Percentiles rank a stretch among this genome's conserved stretches.
These are phyloP conservation scores for Calosoma granatense DNA, from an alignment of 1,140 invertebrate genomes.

Conservation along the genomic window DNA sequence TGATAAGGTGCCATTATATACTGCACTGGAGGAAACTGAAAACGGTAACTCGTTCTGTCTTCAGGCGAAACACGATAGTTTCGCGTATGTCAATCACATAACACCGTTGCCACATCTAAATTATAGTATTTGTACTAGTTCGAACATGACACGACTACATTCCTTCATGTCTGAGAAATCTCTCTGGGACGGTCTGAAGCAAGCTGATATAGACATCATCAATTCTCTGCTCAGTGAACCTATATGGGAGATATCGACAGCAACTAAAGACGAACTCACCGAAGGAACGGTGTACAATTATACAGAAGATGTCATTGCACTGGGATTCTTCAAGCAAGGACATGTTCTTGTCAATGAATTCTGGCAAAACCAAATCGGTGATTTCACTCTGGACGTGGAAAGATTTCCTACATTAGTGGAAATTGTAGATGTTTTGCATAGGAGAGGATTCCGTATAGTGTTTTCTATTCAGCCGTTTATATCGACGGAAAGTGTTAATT, in stretches of 20 bases:
- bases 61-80: slow-evolving; percentile 61
- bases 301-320: slow-evolving; percentile 65
- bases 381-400: slow-evolving; percentile 58
- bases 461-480: slow-evolving; percentile 80
- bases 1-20: slow-evolving; percentile 64
- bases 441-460: slow-evolving; percentile 74
- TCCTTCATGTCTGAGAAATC: slow-evolving; percentile 60
- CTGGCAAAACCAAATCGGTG: slow-evolving; percentile 73
- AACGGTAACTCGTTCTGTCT: slow-evolving; percentile 56
- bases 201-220: slow-evolving; percentile 59
- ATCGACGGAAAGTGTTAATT: slow-evolving; percentile 71
- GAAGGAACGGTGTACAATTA: slow-evolving; percentile 67
- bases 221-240: slow-evolving; percentile 69
- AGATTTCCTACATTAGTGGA: slow-evolving; percentile 65
- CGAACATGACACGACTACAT: slow-evolving; percentile 65
- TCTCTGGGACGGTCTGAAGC: slow-evolving; percentile 70
- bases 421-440: slow-evolving; percentile 68
- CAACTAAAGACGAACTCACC: slow-evolving; percentile 47
- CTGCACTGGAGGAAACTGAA: slow-evolving; percentile 53
- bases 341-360: slow-evolving; percentile 75
- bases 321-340: slow-evolving; percentile 63
- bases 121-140: slow-evolving; percentile 69
- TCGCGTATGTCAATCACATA: slow-evolving; percentile 61
- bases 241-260: slow-evolving; percentile 69
- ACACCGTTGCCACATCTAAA: slow-evolving; percentile 57